Evolutionary conservation across 2,888 invertebrate genomes (phyloP).

Genomic region (Harpagoxenus sublaevis): DNA sequence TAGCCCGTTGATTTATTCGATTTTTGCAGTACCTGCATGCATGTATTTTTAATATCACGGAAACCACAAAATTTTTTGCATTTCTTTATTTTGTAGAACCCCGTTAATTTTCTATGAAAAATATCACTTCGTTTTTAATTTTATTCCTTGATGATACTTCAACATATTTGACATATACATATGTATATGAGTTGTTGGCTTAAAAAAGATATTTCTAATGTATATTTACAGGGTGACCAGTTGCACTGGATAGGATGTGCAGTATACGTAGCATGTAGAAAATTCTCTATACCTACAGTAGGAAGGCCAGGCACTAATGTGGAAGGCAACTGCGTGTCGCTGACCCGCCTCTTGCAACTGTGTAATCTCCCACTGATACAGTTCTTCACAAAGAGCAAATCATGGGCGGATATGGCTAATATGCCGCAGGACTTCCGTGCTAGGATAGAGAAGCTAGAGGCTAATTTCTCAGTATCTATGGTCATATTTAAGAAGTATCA

Average conservation of each 20-base stretch:
- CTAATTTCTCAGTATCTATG: constrained; percentile 97
- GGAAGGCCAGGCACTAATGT: constrained; percentile 90
- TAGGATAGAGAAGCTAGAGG: constrained; percentile 94
- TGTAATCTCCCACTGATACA: constrained; percentile 97
- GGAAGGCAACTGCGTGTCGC: constrained; percentile 96
- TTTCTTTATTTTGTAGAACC: not conserved
- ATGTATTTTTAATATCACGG: not conserved
- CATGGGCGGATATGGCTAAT: constrained; percentile 98
- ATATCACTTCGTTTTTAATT: not conserved
- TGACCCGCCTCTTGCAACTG: constrained; percentile 95
- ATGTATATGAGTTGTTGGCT: not conserved
- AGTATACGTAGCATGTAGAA: constrained; percentile 95
- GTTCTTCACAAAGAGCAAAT: constrained; percentile 97
- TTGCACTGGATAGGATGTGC: constrained; percentile 98
- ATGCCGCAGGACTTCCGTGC: constrained; percentile 93
- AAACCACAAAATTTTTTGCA: not conserved
- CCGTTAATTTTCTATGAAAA: not conserved
- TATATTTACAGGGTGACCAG: constrained; percentile 91
- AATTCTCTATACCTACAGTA: constrained; percentile 93
- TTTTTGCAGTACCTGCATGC: not conserved
- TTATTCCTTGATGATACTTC: not conserved
- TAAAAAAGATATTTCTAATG: not conserved
- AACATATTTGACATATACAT: not conserved
- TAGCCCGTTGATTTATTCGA: not conserved
- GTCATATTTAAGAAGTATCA: constrained; percentile 97